Percentiles rank a stretch among this genome's conserved stretches.
Evolutionary conservation across 2,113 vertebrate genomes (phyloP).

Genomic region (Pseudorectes ferrugineus): DNA sequence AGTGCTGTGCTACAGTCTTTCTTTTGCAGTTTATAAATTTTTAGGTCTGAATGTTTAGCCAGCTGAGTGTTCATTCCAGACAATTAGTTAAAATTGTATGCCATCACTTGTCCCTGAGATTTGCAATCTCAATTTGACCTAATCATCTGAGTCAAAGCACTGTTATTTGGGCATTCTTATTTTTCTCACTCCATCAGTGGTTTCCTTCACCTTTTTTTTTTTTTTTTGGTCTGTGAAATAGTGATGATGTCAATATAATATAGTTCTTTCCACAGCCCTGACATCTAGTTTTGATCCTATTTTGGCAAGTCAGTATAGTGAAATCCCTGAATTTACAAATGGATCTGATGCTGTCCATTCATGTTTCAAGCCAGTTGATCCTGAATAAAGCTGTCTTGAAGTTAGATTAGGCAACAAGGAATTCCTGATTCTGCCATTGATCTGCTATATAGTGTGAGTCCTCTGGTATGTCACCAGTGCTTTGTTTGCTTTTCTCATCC

Average conservation of each 20-base stretch:
- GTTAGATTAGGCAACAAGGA: neutral
- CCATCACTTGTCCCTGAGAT: neutral
- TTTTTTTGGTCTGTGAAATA: neutral
- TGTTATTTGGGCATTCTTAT: neutral
- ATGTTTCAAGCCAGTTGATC: neutral
- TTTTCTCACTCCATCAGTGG: neutral
- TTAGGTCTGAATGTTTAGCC: neutral
- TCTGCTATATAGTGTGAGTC: neutral
- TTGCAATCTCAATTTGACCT: neutral
- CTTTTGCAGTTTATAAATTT: neutral
- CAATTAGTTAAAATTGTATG: neutral
- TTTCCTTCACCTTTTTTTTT: neutral
- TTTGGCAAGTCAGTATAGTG: neutral
- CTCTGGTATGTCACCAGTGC: neutral
- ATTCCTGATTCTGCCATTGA: neutral
- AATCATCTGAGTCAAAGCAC: neutral
- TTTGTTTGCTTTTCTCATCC: neutral
- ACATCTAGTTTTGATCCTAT: neutral
- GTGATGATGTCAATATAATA: neutral
- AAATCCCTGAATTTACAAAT: neutral
- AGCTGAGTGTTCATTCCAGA: neutral
- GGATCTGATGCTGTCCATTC: neutral
- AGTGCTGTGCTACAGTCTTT: neutral
- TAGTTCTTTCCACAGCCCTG: neutral
- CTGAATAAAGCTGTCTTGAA: neutral